Evolutionary conservation across 2,888 invertebrate species (phyloP), one percentile per base, ranked within the genome.

Genomic region (Caenorhabditis imperialis): DNA sequence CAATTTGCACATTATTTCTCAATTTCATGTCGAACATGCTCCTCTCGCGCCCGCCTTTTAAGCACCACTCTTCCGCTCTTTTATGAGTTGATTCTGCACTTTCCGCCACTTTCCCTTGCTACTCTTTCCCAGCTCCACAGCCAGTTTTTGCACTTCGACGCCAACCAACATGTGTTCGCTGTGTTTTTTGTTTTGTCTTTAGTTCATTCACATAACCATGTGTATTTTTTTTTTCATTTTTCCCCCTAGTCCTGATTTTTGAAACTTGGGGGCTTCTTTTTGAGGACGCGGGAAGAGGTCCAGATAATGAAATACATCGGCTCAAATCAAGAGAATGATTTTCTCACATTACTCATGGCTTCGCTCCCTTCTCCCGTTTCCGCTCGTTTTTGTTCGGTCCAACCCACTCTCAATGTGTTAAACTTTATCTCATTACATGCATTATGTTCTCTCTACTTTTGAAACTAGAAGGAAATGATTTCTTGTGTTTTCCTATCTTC

Each of bases 281-380:
- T 30, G 10, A 30, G 30, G 30, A 30, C 6, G 30, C 6, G 10
- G 10, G 10, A 30, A 30, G 10, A 10, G 30, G 30, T 30, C 30
- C 10, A 30, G 63, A 65, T 67, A 67, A 67, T 51, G 57, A 50
- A 67, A 58, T 57, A 67, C 57, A 67, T 51, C 40, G 57, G 54
- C 51, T 58, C 67, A 35, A 67, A 67, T 57, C 67, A 57, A 51
- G 57, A 50, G 25, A 51, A 50, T 57, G 35, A 67, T 67, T 67
- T 67, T 67, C 67, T 58, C 57, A 57, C 57, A 67, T 67, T 57
- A 67, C 57, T 67, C 67, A 67, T 51, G 50, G 57, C 57, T 57
- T 67, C 57, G 23, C 48, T 14, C 23, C 14, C 44, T 22, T 22
- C 23, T 20, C 14, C 23, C 12, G 33, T 30, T 30, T 44, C 38